Base-by-base conservation (phyloP, 2,888 invertebrate genomes). In the Limnephilus lunatus region DNA sequence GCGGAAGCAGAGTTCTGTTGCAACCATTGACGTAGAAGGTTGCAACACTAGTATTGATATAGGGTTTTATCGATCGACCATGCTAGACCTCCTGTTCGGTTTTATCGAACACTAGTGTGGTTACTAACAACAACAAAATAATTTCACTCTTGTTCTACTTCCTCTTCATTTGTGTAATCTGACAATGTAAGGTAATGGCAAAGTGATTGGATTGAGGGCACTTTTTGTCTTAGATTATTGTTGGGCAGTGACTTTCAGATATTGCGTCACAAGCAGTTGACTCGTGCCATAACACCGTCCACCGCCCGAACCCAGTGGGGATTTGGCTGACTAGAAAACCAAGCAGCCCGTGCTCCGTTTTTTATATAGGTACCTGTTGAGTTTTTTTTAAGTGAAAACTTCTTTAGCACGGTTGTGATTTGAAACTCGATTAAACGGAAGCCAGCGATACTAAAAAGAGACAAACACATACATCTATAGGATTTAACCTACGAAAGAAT, bases 271-370 rank as follows among this genome's bases (percentile, higher is more conserved):
- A 68, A 68, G 68, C 68, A 11, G 44, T 88, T 68, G 88, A 68
- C 88, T 88, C 88, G 88, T 88, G 88, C 88, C 88, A 88, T 88
- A 88, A 88, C 35, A 53, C 30, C n/a, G 39, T n/a, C 86, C 11
- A 30, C 1, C 9, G 9, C 9, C n/a, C 7, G 9, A 86, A n/a
- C 86, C 86, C 86, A 86, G 86, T 12, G 14, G 9, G 14, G 39
- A 44, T 86, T 35, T 44, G 32, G 19, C 83, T 35, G 39, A 83
- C 83, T 31, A 82, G 4, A 25, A 82, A 14, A 32, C 14, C 82
- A 82, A 31, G 12, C 4, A 1, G 0, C 44, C 44, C 39, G 39
- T 39, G 12, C 44, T 1, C 11, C 0, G 44, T 12, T 44, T 30
- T 81, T 81, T 81, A 81, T 81, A 3, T 31, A 82, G 12, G 3